Evolutionary conservation across 2,888 invertebrate genomes (phyloP), one percentile per base, ranked within the genome.

Genomic region (Agrochola litura): DNA sequence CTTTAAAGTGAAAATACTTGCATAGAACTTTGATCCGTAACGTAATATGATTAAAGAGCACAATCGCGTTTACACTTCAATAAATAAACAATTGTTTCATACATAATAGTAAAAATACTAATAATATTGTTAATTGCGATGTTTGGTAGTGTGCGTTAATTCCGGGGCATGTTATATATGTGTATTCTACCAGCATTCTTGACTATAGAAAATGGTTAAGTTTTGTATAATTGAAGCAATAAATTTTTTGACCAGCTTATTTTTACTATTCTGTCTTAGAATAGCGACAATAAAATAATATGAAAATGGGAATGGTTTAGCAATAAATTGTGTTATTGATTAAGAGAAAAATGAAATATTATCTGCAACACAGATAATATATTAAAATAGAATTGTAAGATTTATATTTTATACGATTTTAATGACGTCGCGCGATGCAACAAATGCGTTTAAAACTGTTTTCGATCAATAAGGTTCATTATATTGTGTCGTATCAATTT

Each of bases 261-360:
- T 54, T 52, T 52, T 19, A 19, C 52, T 52, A 19, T 52, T 19
- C 49, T 52, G 6, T 52, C 52, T 52, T 52, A 69, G 60, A 69
- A 56, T 6, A 66, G 22, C 22, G 61, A 61, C 5, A 19, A 6
- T 54, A 16, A 52, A 43, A 8, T 12, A 61, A 54, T 58, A 25
- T 66, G 56, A 22, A 30, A 37, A 72, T 43, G 30, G 41, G 37
- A 37, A 66, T 64, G 65, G 54, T 64, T 68, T 60, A 64, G 52
- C 80, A 79, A 81, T 71, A 67, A 64, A 69, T 72, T 84, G 52
- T 69, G 22, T 67, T 67, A 73, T 68, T 64, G 10, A 10, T 54
- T 81, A n/a, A 49, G 49, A 56, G 12, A 41, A 58, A 25, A 76
- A 67, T 43, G 9, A n/a, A 69, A 58, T 81, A 22, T 75, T 68